Evolutionary conservation across 2,113 vertebrate species (phyloP).

Genomic region (Tautogolabrus adspersus): DNA sequence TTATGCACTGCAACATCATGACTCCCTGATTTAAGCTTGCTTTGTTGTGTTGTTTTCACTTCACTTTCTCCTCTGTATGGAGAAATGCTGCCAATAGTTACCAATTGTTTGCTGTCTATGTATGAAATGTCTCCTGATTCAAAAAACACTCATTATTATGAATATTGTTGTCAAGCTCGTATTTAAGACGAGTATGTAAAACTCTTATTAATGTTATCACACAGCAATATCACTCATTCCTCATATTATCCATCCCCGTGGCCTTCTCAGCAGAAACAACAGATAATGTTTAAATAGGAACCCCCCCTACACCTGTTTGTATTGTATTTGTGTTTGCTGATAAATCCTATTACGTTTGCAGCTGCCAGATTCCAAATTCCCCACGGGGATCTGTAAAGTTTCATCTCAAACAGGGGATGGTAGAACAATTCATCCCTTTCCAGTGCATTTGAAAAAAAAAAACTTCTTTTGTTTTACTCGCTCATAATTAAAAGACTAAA

Average conservation of each 20-base stretch:
- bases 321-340: neutral
- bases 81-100: neutral
- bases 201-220: neutral
- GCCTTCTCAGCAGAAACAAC: neutral
- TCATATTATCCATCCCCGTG: neutral
- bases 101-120: neutral
- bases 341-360: neutral
- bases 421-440: neutral
- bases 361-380: neutral
- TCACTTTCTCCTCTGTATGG: neutral
- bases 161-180: neutral
- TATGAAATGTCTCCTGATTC: neutral
- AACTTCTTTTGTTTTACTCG: neutral
- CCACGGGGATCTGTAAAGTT: neutral
- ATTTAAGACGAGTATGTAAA: neutral
- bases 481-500: neutral
- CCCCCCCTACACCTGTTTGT: neutral
- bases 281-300: neutral
- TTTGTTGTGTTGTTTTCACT: neutral
- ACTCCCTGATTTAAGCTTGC: neutral
- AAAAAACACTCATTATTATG: neutral
- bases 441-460: neutral
- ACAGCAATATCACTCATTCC: neutral
- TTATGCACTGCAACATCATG: neutral
- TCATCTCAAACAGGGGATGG: slow-evolving; percentile 3